These are phyloP conservation scores for Taenioides sp. DNA, from an alignment of 2,797 vertebrate species.

Conservation along the genomic window DNA sequence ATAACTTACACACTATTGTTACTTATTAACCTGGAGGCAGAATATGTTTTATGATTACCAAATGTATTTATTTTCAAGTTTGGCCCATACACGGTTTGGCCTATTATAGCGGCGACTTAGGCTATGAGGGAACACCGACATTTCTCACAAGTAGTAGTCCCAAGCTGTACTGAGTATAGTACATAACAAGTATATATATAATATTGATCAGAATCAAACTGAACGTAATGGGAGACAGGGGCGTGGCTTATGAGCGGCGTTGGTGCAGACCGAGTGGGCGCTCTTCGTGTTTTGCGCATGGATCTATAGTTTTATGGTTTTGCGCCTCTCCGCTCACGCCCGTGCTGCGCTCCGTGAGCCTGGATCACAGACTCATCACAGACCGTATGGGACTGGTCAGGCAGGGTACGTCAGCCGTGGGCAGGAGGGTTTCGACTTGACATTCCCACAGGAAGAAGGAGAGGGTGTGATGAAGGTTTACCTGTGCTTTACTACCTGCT, in stretches of 20 bases:
- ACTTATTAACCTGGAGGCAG: background rate
- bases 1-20: background rate
- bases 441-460: conserved; percentile 58
- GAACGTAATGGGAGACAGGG: background rate
- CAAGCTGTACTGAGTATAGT: background rate
- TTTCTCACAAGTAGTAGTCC: background rate
- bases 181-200: too few species aligned
- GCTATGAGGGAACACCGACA: background rate
- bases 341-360: background rate
- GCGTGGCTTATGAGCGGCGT: background rate
- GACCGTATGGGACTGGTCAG: conserved; percentile 25
- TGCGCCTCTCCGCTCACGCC: conserved; percentile 11
- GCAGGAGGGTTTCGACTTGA: conserved; percentile 55
- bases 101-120: too few species aligned
- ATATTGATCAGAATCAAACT: too few species aligned
- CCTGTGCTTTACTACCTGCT: conserved; percentile 58
- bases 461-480: conserved; percentile 65
- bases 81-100: background rate
- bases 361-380: conserved; percentile 18
- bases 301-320: too few species aligned
- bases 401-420: conserved; percentile 61
- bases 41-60: background rate
- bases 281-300: conserved; percentile 1
- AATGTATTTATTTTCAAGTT: background rate
- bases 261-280: conserved; percentile 46